Conservation (phyloP, 1,140 invertebrate species). For the Chrysoperla carnea region DNA sequence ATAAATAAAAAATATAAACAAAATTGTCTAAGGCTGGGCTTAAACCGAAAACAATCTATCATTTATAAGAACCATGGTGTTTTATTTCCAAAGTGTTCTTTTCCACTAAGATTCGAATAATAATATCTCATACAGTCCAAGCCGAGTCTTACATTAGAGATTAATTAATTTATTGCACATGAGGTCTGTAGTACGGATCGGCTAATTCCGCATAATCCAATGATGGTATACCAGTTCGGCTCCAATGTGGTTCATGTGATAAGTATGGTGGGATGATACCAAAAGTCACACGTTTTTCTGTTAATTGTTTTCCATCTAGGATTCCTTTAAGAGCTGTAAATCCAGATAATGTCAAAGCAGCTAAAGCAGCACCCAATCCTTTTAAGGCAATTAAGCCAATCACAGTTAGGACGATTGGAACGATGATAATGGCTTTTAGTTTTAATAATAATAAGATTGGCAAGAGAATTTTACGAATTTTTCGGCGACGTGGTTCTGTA, state of each 20-base stretch:
- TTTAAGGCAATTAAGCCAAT: slow-evolving; percentile 43
- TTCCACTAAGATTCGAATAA: too few species aligned
- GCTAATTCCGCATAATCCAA: neutral
- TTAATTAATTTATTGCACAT: too few species aligned
- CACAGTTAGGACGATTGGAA: slow-evolving; percentile 39
- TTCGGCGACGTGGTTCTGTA: slow-evolving; percentile 34
- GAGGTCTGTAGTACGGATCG: neutral
- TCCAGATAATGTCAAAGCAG: slow-evolving; percentile 37
- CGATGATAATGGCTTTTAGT: slow-evolving; percentile 37
- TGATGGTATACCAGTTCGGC: slow-evolving; percentile 17
- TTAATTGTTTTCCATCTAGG: slow-evolving; percentile 18
- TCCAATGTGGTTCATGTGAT: slow-evolving; percentile 28
- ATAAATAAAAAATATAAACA: too few species aligned
- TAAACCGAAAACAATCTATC: too few species aligned
- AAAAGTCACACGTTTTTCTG: slow-evolving; percentile 23
- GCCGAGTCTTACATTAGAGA: too few species aligned
- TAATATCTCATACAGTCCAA: too few species aligned
- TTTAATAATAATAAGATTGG: slow-evolving; percentile 40
- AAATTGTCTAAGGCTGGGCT: too few species aligned
- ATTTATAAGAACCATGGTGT: too few species aligned
- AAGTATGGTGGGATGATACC: slow-evolving; percentile 26
- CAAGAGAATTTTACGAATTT: slow-evolving; percentile 38
- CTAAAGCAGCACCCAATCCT: slow-evolving; percentile 38
- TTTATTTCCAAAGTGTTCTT: too few species aligned
- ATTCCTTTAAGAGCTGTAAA: slow-evolving; percentile 30